Percentiles rank a stretch among this genome's conserved stretches.
Conservation (phyloP, 2,888 invertebrate genomes). For the Sinhomidia bicolor region DNA sequence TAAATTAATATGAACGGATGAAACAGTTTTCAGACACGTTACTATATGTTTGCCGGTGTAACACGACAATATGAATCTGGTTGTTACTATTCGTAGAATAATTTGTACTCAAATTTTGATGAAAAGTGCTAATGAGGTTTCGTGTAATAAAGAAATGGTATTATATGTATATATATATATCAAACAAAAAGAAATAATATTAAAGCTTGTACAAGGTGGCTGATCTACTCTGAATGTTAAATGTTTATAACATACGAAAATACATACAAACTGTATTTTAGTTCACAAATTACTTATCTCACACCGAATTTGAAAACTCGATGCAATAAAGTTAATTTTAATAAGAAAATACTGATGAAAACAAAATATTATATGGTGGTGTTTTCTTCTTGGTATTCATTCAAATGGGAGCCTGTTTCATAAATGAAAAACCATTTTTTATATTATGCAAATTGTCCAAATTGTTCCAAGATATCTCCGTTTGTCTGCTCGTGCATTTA, state of each 20-base stretch:
- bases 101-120: not conserved
- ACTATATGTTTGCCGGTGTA: not conserved
- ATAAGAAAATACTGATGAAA: constrained; percentile 17
- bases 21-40: not conserved
- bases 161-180: too few relatives aligned
- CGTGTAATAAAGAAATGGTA: not conserved
- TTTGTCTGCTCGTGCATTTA: too few relatives aligned
- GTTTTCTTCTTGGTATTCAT: not conserved
- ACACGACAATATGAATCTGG: constrained; percentile 31
- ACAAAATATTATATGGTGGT: not conserved
- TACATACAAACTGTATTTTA: not conserved
- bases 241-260: not conserved
- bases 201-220: constrained; percentile 28
- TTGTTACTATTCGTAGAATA: constrained; percentile 10
- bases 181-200: not conserved
- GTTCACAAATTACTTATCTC: constrained; percentile 49
- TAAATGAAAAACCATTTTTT: too few relatives aligned
- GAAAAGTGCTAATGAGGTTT: not conserved
- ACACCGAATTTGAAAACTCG: constrained; percentile 67
- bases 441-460: too few relatives aligned
- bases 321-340: constrained; percentile 60
- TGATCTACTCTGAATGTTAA: not conserved
- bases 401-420: too few relatives aligned
- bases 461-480: too few relatives aligned
- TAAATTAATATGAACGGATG: not conserved